These are phyloP conservation scores for Clarias batrachus DNA, from an alignment of 2,113 vertebrate genomes.

Conservation along the genomic window DNA sequence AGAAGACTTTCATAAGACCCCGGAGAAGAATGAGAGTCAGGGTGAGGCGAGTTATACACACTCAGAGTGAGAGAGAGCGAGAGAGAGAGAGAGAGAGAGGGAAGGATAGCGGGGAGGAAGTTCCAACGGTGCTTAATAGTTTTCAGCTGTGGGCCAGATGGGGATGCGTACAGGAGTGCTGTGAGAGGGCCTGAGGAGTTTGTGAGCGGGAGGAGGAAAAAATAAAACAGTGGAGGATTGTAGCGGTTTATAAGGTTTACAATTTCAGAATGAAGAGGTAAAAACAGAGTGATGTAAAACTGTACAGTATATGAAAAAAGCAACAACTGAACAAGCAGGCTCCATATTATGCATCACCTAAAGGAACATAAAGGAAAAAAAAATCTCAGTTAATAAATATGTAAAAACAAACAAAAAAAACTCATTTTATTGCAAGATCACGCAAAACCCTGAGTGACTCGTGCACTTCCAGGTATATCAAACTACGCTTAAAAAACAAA, in stretches of 20 bases:
- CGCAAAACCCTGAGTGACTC: no score
- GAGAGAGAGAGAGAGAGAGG: constrained; percentile 40
- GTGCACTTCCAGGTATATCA: no score
- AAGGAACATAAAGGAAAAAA: no score
- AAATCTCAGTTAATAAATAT: no score
- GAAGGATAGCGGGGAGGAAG: constrained; percentile 67
- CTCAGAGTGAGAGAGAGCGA: constrained; percentile 49
- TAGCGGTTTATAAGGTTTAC: not conserved
- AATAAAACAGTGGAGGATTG: not conserved
- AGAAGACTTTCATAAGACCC: constrained; percentile 51
- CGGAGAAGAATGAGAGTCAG: constrained; percentile 49
- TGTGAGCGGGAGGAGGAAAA: constrained; percentile 34
- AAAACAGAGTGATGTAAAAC: not conserved
- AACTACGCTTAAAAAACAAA: no score
- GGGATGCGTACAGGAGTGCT: constrained; percentile 60
- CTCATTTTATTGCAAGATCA: no score
- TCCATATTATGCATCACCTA: no score
- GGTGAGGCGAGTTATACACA: constrained; percentile 65
- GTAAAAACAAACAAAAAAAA: no score
- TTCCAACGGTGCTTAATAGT: constrained; percentile 71
- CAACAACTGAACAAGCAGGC: not conserved
- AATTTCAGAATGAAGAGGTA: not conserved
- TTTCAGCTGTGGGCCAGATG: constrained; percentile 80
- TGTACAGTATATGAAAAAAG: not conserved
- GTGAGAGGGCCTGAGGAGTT: constrained; percentile 60